Percentiles rank a stretch among this genome's conserved stretches.
Evolutionary conservation across 2,113 vertebrate genomes (phyloP).

Genomic region (Notechis scutatus): DNA sequence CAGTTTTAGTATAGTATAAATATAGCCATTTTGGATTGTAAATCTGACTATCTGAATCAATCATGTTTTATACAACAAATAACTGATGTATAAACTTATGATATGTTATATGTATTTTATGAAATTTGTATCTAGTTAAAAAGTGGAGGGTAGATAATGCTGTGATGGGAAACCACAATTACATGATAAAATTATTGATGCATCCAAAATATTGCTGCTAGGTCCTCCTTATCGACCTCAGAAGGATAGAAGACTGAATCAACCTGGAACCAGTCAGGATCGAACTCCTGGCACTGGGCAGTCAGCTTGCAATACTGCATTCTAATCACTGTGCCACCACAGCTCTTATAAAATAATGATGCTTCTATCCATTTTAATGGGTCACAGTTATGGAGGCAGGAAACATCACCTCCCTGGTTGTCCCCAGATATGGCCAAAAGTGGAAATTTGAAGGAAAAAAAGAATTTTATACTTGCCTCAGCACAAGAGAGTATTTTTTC

Average conservation of each 20-base stretch:
- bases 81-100: not conserved
- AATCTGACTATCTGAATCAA: not conserved
- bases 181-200: not conserved
- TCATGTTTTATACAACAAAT: not conserved
- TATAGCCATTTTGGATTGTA: not conserved
- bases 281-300: too few relatives aligned
- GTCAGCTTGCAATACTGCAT: too few relatives aligned
- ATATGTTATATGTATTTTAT: not conserved
- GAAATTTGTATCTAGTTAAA: not conserved
- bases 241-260: too few relatives aligned
- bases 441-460: too few relatives aligned
- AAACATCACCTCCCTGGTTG: not conserved
- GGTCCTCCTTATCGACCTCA: too few relatives aligned
- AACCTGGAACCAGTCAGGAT: too few relatives aligned
- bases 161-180: not conserved
- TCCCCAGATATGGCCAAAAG: not conserved
- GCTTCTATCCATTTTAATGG: not conserved
- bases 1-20: not conserved
- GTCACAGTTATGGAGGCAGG: too few relatives aligned
- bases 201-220: too few relatives aligned
- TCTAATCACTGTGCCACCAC: too few relatives aligned
- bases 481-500: too few relatives aligned
- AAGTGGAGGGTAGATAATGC: not conserved
- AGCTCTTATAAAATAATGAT: too few relatives aligned
- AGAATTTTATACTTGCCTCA: too few relatives aligned